Evolutionary conservation across 2,888 invertebrate species (phyloP), one percentile per base, ranked within the genome.

Genomic region (Diadegma fenestrale): DNA sequence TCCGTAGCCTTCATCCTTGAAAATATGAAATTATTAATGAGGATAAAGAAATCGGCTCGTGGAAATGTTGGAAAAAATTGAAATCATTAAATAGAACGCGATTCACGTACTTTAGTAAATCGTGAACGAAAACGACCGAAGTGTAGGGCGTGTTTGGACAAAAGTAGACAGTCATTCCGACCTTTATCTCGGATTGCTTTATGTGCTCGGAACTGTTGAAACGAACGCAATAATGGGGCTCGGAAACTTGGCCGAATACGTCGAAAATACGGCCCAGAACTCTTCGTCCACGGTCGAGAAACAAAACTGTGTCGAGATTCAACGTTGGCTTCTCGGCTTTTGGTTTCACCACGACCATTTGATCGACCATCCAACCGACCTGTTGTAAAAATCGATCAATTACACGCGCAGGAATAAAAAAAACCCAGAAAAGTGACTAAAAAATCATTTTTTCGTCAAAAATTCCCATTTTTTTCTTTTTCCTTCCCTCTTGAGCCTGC

Each of bases 211-310:
- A 93, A 0, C 96, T 96, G 94, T 98, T 99, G 94, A 99, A 99
- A 3, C 99, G 95, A n/a, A 99, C 96, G 88, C 97, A 97, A 94
- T 99, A 99, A 88, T 97, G 95, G 0, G 99, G 99, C 89, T 97
- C 96, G 0, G 95, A 95, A 0, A 99, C 97, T 72, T 96, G 97
- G 17, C 99, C 99, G 92, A 99, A 96, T 0, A 99, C 98, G 95
- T 99, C 99, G 94, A 98, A 98, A 71, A 99, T 96, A 93, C 96
- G 96, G 8, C 97, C 97, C 5, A 98, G 94, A 12, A 97, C 95
- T 88, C 95, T 95, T 85, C 96, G 95, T 4, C 98, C 97, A 89
- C 96, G 96, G 17, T 98, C 97, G 83, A 98, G 92, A 93, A 99
- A 99, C 77, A 99, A 94, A 17, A 99, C 95, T 0, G 98, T 97